Evolutionary conservation across 2,888 invertebrate species (phyloP), one percentile per base, ranked within the genome.

Genomic region (Drosophila fulvimacula): DNA sequence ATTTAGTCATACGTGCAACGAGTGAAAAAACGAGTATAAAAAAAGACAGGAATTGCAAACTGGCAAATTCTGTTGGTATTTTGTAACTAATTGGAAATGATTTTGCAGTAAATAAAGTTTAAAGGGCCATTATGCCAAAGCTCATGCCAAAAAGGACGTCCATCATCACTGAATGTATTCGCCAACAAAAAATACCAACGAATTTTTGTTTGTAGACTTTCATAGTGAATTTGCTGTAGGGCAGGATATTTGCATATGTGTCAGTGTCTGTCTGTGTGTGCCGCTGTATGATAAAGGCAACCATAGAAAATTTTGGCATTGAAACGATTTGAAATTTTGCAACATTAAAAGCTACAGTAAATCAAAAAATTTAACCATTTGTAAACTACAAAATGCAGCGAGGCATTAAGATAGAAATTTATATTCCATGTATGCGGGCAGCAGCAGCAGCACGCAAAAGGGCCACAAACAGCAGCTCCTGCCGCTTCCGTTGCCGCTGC

Each of bases 351-450:
- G 17, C 39, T 38, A 9, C 34, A n/a, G 19, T 73, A 57, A 53
- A 67, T 73, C 36, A 51, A 46, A 60, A 67, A 67, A 48, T 15
- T 57, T 30, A 52, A 34, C 24, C n/a, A n/a, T 39, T 55, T 19
- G 44, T 36, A 49, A 56, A 15, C 32, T 17, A 44, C 10, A 60
- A 60, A 63, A 44, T 57, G 73, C 41, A 59, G n/a, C 32, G 34
- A 46, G 49, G 72, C 67, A 66, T 46, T 41, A 62, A 58, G 51
- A 34, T 24, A 46, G 10, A 48, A 48, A 76, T 74, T 72, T 66
- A 59, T 74, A n/a, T 62, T 44, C 9, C 38, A 44, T 24, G 15
- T 39, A 51, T 27, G 30, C 9, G 17, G 34, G 21, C 24, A 46
- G 10, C 9, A 44, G 19, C 24, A 46, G 10, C 10, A 39, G 19